These are phyloP conservation scores for Teleiodes luculella DNA, from an alignment of 2,888 invertebrate genomes.

Conservation along the genomic window DNA sequence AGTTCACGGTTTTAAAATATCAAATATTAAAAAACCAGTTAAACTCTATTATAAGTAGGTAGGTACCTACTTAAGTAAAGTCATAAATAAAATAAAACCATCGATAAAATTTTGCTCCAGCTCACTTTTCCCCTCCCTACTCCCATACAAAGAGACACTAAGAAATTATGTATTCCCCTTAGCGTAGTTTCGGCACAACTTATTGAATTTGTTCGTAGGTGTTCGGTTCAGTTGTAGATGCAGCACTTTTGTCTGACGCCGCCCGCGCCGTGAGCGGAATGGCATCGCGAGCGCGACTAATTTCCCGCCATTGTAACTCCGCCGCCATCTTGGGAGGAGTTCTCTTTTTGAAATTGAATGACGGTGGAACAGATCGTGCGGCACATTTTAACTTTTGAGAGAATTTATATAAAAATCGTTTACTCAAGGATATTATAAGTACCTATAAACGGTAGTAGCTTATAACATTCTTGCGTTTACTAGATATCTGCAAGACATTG, in stretches of 20 bases:
- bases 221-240: conserved; percentile 47
- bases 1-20: too few relatives aligned
- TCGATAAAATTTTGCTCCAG: not conserved
- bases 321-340: conserved; percentile 30
- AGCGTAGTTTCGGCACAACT: conserved; percentile 69
- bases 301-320: conserved; percentile 29
- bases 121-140: conserved; percentile 39
- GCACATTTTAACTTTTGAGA: not conserved
- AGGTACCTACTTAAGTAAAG: too few relatives aligned
- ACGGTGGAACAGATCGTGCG: not conserved
- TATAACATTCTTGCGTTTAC: too few relatives aligned
- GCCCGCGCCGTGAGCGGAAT: conserved; percentile 70
- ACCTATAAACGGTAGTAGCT: too few relatives aligned
- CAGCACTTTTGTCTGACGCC: conserved; percentile 69
- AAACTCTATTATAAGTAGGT: too few relatives aligned
- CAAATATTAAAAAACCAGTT: too few relatives aligned
- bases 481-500: too few relatives aligned
- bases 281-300: conserved; percentile 21
- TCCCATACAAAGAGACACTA: conserved; percentile 72
- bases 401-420: too few relatives aligned
- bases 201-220: conserved; percentile 76
- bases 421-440: too few relatives aligned
- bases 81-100: not conserved
- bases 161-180: conserved; percentile 78
- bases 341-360: conserved; percentile 13